Base-by-base conservation (phyloP, 2,797 vertebrate species). In the Triplophysa yarkandensis region DNA sequence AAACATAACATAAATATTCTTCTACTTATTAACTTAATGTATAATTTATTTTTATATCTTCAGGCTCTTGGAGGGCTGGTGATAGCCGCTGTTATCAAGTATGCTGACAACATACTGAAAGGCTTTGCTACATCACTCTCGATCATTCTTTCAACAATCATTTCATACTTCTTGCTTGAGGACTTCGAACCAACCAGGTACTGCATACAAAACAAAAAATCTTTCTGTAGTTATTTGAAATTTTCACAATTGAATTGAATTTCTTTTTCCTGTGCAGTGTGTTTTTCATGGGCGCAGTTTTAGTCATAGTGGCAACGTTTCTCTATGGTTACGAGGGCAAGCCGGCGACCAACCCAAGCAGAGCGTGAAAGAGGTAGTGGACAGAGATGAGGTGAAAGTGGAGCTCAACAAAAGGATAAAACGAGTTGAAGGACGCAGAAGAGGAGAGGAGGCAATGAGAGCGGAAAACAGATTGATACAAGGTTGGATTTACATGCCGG, bases 101-200 rank as follows among this genome's bases (percentile, higher is more conserved):
- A 99, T 14, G 97, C 98, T 0, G 98, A 99, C 91, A 99, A 99
- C 85, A 99, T 99, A 87, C 94, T 99, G 84, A 99, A 99, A 89
- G 96, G 98, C 84, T 99, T 99, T 58, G 96, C 97, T 30, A 98
- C 98, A 4, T 99, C 97, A 27, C 93, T 99, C 71, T 99, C 98
- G 79, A 99, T 99, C 89, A 98, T 99, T 90, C 90, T 99, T 82
- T 99, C 96, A 64, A 98, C 98, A 1, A 57, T 99, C 27, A 99
- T 99, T 84, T 99, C 98, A 13, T 99, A 98, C 86, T 98, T 99
- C 89, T 97, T 92, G 96, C 91, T 99, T 36, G 94, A 99, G 86
- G 98, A 99, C 89, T 99, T 99, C 81, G 93, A 95, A 62, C 97
- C 97, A 76, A 95, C 95, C 9, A 92, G 96, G 97, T 99, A 94